A percentile compares a stretch with the other conserved stretches of the same genome.
Conservation (phyloP, 2,888 invertebrate species). For the Sarcophaga carnaria region DNA sequence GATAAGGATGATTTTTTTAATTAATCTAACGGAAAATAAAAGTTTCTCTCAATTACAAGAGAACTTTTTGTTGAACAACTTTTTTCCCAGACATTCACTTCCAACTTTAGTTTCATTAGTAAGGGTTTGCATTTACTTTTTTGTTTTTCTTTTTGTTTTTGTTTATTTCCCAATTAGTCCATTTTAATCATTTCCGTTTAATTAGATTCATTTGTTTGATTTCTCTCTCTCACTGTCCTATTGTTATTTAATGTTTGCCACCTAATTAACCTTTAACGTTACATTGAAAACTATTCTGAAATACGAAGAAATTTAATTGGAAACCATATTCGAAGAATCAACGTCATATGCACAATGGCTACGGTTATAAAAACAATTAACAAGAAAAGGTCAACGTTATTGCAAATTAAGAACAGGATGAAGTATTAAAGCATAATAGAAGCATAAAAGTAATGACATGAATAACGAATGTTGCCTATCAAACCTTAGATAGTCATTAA, state of each 20-base stretch:
- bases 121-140: too few species aligned
- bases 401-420: conserved; percentile 18
- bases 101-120: background rate
- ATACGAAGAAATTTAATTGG: background rate
- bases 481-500: background rate
- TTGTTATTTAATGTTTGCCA: background rate
- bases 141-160: background rate
- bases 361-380: conserved; percentile 3
- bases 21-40: too few species aligned
- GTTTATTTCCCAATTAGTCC: conserved; percentile 15
- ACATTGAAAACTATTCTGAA: background rate
- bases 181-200: background rate
- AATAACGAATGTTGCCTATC: background rate
- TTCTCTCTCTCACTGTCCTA: background rate
- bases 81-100: too few species aligned
- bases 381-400: conserved; percentile 13
- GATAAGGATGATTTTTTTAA: too few species aligned
- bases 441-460: background rate
- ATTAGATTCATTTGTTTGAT: background rate
- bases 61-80: too few species aligned
- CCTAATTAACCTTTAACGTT: conserved; percentile 44
- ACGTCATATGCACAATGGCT: background rate
- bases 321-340: conserved; percentile 10
- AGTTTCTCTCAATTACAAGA: too few species aligned
- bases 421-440: background rate